Evolutionary conservation across 2,113 vertebrate species (phyloP).

Genomic region (Sylvilagus bachmani): DNA sequence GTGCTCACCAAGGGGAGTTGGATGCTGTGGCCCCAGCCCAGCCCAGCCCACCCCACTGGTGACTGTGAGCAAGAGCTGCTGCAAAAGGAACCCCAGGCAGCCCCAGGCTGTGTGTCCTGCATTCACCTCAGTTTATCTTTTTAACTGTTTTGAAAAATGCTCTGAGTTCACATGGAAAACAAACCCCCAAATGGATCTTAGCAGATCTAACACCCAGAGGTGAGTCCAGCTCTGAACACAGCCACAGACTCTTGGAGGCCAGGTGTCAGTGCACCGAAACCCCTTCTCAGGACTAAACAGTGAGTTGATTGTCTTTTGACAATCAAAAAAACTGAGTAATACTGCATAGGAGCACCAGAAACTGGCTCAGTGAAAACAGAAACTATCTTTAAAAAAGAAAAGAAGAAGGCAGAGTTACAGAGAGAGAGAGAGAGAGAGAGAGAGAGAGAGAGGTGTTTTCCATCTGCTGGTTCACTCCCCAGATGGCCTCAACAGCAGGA

Average conservation of each 20-base stretch:
- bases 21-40: slow-evolving; percentile 53
- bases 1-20: slow-evolving; percentile 51
- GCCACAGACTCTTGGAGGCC: slow-evolving; percentile 78
- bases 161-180: slow-evolving; percentile 88
- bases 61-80: slow-evolving; percentile 62
- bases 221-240: slow-evolving; percentile 77
- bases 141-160: slow-evolving; percentile 86
- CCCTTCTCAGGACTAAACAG: slow-evolving; percentile 89
- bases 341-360: slow-evolving; percentile 96
- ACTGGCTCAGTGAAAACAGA: slow-evolving; percentile 93
- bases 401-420: too few species aligned
- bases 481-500: too few species aligned
- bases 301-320: slow-evolving; percentile 88
- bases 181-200: slow-evolving; percentile 85
- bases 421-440: too few species aligned
- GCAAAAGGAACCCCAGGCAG: slow-evolving; percentile 81
- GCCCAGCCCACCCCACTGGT: slow-evolving; percentile 17
- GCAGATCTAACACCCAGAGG: slow-evolving; percentile 81
- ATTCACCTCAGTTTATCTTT: slow-evolving; percentile 85
- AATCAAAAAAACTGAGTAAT: slow-evolving; percentile 92
- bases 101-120: slow-evolving; percentile 80
- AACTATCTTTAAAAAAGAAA: slow-evolving; percentile 83
- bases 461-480: too few species aligned
- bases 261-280: slow-evolving; percentile 78
- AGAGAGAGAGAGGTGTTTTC: too few species aligned